Evolutionary conservation across 2,888 invertebrate species (phyloP).

Genomic region (Oscheius sp.): DNA sequence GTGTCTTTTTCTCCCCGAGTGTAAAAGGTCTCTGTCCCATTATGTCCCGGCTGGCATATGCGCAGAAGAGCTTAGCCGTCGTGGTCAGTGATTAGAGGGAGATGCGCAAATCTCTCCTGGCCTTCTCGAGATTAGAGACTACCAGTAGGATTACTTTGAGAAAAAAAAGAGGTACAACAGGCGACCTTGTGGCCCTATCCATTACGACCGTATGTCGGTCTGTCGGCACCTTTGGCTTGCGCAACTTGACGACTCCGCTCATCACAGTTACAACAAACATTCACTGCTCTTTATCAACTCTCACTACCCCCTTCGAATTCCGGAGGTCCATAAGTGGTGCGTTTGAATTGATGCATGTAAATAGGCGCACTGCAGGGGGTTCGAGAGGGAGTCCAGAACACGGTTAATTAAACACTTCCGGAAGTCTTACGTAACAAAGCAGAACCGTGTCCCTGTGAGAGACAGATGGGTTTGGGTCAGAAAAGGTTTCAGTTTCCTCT

Average conservation of each 20-base stretch:
- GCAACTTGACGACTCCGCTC: slow-evolving; percentile 28
- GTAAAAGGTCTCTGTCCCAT: not conserved
- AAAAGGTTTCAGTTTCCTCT: slow-evolving; percentile 10
- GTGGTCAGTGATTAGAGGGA: slow-evolving; percentile 37
- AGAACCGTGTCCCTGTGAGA: slow-evolving; percentile 5
- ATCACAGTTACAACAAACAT: slow-evolving; percentile 16
- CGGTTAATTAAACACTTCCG: slow-evolving; percentile 40
- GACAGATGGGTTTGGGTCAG: slow-evolving; percentile 25
- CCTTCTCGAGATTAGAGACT: slow-evolving; percentile 14
- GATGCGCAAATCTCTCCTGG: slow-evolving; percentile 19
- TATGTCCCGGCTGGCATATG: slow-evolving; percentile 14
- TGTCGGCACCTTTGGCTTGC: slow-evolving; percentile 20
- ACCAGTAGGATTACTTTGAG: slow-evolving; percentile 13
- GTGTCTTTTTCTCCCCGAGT: not conserved
- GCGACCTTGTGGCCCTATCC: slow-evolving; percentile 26
- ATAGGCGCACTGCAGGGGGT: slow-evolving; percentile 33
- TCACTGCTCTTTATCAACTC: not conserved
- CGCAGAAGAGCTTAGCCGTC: slow-evolving; percentile 33
- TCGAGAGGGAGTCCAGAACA: slow-evolving; percentile 28
- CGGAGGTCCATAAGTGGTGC: not conserved
- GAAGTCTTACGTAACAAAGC: slow-evolving; percentile 36
- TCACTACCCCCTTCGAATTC: not conserved
- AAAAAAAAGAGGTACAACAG: not conserved
- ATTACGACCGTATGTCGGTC: slow-evolving; percentile 28
- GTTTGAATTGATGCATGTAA: slow-evolving; percentile 34